Evolutionary conservation across 2,797 vertebrate genomes (phyloP).

Genomic region (Xiphophorus birchmanni): DNA sequence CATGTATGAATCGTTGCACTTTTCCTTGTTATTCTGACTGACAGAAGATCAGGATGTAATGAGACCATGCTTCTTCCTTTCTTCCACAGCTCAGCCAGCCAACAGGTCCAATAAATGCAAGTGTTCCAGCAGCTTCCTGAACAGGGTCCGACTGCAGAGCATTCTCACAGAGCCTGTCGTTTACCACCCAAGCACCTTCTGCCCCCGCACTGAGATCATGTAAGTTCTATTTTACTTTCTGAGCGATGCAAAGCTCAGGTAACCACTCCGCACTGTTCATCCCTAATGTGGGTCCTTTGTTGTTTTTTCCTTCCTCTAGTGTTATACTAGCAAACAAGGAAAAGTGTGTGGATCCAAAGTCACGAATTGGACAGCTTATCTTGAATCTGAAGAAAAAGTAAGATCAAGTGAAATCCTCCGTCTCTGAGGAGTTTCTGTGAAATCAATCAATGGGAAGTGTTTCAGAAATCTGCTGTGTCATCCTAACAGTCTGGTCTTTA

Average conservation of each 20-base stretch:
- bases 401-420: background rate
- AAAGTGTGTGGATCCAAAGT: slow-evolving; percentile 33
- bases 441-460: background rate
- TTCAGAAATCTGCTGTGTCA: background rate
- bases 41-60: background rate
- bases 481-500: slow-evolving; percentile 11
- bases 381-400: slow-evolving; percentile 13
- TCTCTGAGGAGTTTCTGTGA: background rate
- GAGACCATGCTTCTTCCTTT: background rate
- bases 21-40: background rate
- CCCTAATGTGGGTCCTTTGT: background rate
- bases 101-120: slow-evolving; percentile 16
- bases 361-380: slow-evolving; percentile 9
- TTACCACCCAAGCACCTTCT: slow-evolving; percentile 22
- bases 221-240: slow-evolving; percentile 17
- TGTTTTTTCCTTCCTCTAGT: slow-evolving; percentile 13
- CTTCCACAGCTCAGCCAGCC: slow-evolving; percentile 8
- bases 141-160: background rate
- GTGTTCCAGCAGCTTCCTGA: slow-evolving; percentile 18
- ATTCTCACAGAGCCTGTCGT: background rate
- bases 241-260: background rate
- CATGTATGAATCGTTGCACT: background rate
- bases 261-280: background rate
- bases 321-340: background rate
- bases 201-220: slow-evolving; percentile 33